phyloP scores from a whole-genome alignment of 2,113 vertebrate species.

The Rafetus swinhoei region DNA sequence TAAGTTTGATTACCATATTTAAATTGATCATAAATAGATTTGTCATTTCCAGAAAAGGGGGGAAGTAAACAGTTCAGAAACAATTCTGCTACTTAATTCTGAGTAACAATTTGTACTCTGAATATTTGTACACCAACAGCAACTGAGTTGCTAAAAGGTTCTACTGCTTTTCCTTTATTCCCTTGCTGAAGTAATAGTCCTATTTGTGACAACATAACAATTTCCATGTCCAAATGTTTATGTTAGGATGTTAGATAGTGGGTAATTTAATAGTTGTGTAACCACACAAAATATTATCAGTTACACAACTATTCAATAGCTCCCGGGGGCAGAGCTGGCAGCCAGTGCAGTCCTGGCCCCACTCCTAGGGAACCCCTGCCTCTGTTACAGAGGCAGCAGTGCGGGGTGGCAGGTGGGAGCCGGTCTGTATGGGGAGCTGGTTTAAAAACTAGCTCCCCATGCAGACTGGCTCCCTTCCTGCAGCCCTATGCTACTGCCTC shows the following conservation, averaged over 20 bases:
- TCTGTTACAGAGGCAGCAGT: no score
- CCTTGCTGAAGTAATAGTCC: neutral
- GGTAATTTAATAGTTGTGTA: no score
- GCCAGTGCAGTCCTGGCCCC: no score
- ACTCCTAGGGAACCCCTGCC: no score
- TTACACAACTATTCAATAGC: no score
- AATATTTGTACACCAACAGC: neutral
- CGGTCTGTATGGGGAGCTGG: no score
- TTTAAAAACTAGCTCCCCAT: no score
- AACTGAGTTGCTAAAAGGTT: neutral
- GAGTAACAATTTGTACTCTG: neutral
- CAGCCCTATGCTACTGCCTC: no score
- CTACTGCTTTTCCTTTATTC: neutral
- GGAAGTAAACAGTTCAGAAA: neutral
- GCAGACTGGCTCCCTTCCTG: no score
- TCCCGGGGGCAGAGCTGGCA: no score
- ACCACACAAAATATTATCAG: no score
- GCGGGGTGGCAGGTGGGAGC: no score
- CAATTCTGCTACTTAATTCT: neutral
- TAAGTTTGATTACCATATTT: neutral
- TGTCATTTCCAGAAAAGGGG: neutral
- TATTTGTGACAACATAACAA: neutral
- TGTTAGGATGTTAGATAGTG: neutral
- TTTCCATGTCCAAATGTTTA: accelerated
- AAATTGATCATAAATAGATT: neutral